These are phyloP conservation scores for Poecilia latipinna DNA, from an alignment of 2,113 vertebrate genomes.

Conservation along the genomic window DNA sequence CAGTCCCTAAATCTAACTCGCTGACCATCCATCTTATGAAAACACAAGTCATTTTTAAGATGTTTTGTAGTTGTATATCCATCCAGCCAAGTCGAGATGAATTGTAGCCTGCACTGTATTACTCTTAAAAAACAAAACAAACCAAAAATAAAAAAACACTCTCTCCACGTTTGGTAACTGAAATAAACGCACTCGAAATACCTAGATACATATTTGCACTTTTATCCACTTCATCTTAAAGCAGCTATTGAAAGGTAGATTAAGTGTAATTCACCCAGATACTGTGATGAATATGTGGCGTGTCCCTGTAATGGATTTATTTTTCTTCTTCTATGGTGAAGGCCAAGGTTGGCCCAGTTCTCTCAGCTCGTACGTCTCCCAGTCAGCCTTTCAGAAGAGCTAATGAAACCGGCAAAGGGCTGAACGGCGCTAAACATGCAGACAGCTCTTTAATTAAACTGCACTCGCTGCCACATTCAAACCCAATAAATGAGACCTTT, in stretches of 20 bases:
- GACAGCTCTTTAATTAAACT: constrained; percentile 42
- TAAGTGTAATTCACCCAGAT: constrained; percentile 63
- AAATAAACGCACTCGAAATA: constrained; percentile 4
- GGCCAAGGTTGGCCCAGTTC: constrained; percentile 42
- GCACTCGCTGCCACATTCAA: constrained; percentile 27
- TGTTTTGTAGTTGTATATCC: no score
- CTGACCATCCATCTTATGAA: no score
- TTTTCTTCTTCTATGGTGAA: constrained; percentile 38
- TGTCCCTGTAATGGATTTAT: constrained; percentile 62
- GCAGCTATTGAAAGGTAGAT: constrained; percentile 64
- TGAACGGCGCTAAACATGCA: constrained; percentile 44
- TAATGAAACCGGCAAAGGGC: constrained; percentile 48
- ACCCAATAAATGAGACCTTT: constrained; percentile 43
- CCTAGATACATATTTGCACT: constrained; percentile 8
- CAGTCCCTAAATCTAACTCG: no score
- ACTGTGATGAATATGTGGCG: constrained; percentile 59
- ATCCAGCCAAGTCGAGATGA: no score
- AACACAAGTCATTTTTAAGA: no score
- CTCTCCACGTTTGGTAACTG: constrained; percentile 10
- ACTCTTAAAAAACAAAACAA: constrained; percentile 10
- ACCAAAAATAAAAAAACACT: not conserved
- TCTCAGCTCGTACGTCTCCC: not conserved
- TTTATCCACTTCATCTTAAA: constrained; percentile 23
- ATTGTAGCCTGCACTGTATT: constrained; percentile 26
- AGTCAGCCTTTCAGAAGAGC: constrained; percentile 11